A percentile compares a stretch with the other conserved stretches of the same genome.
These are phyloP conservation scores for Cynocephalus volans DNA, from an alignment of 2,113 vertebrate species.

Conservation along the genomic window DNA sequence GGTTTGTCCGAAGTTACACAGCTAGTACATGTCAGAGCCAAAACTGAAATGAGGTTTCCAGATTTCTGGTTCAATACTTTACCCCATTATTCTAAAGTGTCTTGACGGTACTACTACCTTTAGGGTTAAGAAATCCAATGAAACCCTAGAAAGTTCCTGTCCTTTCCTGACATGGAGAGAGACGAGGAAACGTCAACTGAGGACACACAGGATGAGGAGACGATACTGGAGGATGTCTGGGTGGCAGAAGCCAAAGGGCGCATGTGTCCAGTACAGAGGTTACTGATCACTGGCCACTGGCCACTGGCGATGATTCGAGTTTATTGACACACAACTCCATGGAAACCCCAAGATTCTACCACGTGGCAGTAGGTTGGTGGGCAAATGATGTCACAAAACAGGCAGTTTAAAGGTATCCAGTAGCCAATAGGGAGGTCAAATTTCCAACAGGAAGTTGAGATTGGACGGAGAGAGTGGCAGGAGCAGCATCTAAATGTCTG, in stretches of 20 bases:
- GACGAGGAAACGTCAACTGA: too few species aligned
- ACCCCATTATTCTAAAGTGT: not conserved
- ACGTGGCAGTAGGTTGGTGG: conserved; percentile 8
- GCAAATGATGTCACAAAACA: conserved; percentile 59
- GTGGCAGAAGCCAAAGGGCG: too few species aligned
- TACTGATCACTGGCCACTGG: too few species aligned
- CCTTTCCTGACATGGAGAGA: too few species aligned
- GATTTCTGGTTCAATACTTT: not conserved
- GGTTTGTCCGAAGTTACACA: too few species aligned
- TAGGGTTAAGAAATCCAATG: not conserved
- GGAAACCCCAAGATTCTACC: conserved; percentile 60
- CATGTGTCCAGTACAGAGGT: too few species aligned
- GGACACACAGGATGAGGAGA: too few species aligned
- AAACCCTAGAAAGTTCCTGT: not conserved
- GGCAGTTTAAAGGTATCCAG: conserved; percentile 38
- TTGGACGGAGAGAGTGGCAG: not conserved
- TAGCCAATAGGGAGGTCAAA: conserved; percentile 12
- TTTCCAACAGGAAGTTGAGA: not conserved
- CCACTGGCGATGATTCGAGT: too few species aligned
- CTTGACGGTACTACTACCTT: not conserved
- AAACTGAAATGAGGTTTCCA: too few species aligned
- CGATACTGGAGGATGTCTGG: too few species aligned
- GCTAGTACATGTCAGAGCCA: too few species aligned
- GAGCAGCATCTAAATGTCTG: not conserved
- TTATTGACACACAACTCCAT: too few species aligned